Evolutionary conservation across 35 echinoderm and acorn worm species (phyloP), one percentile per base, ranked within the genome.

Genomic region (Apostichopus parvimensis): DNA sequence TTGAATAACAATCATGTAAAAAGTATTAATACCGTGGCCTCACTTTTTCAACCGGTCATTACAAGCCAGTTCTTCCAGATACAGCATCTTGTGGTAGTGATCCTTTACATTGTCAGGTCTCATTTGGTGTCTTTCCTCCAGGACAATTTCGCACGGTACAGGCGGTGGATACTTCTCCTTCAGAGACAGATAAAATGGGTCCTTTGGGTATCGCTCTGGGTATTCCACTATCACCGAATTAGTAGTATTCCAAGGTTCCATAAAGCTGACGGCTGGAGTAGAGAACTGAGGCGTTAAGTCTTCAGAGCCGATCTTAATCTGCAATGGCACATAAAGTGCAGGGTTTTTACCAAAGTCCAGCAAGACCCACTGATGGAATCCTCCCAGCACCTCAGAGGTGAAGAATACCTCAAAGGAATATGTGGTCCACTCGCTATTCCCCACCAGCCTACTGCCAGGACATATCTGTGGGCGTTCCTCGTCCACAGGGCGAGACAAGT

Each of bases 361-460:
- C 54, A 98, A 88, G 12, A 98, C 92, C 94, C 94, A 95, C 89
- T 98, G 96, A 77, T 95, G 92, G 92, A 98, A 95, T 57, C 64
- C 83, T 12, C 97, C 97, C 53, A 98, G 81, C 90, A 98, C 92
- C 6, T 85, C 77, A 14, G 97, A 94, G 76, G 93, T 87, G 57
- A 95, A 98, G 22, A 86, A 72, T 8, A 98, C 82, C 34, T 79
- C 68, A 45, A 98, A 92, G 24, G 53, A 88, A 84, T 72, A 87
- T 9, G 12, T 83, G 17, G 12, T 83, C 18, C 13, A 20, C 17
- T 64, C 54, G 25, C 56, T 75, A 85, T 86, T 84, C 5, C 61
- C 87, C 14, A 94, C 90, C 57, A 92, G 55, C 21, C 55, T 52
- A 18, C 60, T 95, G 8, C 92, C 96, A 21, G 96, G 94, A 90